Evolutionary conservation across 2,113 vertebrate genomes (phyloP).

Genomic region (Crypturellus undulatus): DNA sequence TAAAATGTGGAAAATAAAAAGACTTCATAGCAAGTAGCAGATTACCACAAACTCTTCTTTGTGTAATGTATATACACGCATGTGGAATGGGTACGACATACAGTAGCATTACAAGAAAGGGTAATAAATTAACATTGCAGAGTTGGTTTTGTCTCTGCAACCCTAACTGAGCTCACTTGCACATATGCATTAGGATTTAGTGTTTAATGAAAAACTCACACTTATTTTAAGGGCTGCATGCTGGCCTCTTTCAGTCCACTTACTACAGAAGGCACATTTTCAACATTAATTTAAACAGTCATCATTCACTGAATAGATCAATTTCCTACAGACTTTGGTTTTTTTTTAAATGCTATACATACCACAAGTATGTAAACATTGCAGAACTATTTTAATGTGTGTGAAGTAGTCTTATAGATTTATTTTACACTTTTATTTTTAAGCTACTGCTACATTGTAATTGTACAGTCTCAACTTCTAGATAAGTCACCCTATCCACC

Average conservation of each 20-base stretch:
- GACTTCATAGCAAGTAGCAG: background rate
- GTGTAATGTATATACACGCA: fast-evolving
- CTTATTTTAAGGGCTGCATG: background rate
- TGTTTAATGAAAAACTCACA: background rate
- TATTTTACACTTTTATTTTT: background rate
- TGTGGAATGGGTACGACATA: background rate
- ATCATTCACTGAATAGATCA: background rate
- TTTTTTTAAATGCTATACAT: background rate
- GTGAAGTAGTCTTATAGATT: background rate
- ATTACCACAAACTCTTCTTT: background rate
- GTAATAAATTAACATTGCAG: background rate
- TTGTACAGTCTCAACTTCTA: background rate
- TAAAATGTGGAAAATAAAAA: background rate
- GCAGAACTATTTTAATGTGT: too few relatives aligned
- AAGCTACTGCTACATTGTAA: background rate
- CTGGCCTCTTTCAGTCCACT: background rate
- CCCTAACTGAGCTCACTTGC: background rate
- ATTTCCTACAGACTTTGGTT: background rate
- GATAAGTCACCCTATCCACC: background rate
- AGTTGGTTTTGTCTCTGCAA: background rate
- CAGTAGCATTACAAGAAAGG: background rate
- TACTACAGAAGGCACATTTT: background rate
- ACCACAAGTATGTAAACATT: background rate
- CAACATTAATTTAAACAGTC: background rate
- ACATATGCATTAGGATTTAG: background rate